phyloP scores from a whole-genome alignment of 2,113 vertebrate species.

The Lophotis ruficrista region DNA sequence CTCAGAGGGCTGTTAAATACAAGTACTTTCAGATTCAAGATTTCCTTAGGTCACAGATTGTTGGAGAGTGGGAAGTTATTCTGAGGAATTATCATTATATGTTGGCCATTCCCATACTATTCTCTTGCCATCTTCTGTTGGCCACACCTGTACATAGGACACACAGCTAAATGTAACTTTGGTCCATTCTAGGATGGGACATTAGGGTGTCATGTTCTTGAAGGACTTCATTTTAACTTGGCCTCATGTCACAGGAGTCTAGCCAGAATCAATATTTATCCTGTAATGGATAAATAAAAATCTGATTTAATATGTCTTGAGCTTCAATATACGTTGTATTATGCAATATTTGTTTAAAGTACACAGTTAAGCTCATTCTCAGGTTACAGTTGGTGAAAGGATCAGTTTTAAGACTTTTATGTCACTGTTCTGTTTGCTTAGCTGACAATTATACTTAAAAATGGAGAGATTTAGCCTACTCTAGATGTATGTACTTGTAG shows the following conservation, averaged over 20 bases:
- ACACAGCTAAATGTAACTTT: not conserved
- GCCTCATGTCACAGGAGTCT: not conserved
- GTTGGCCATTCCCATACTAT: not conserved
- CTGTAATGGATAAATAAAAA: slow-evolving; percentile 11
- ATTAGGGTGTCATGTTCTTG: not conserved
- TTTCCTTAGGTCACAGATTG: not conserved
- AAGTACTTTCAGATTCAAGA: not conserved
- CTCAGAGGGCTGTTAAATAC: not conserved
- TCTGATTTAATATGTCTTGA: not conserved
- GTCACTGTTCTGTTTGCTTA: slow-evolving; percentile 36
- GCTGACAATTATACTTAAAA: slow-evolving; percentile 4
- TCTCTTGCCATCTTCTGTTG: not conserved
- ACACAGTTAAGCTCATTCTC: not conserved
- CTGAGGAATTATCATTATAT: not conserved
- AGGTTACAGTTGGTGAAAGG: not conserved
- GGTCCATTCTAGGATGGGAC: not conserved
- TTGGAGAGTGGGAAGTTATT: not conserved
- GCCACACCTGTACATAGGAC: not conserved
- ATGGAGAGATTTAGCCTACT: not conserved
- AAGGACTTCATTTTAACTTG: not conserved
- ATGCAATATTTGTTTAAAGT: slow-evolving; percentile 8
- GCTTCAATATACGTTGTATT: not conserved
- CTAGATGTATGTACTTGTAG: not conserved
- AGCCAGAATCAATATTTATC: slow-evolving; percentile 22
- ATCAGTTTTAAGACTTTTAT: slow-evolving; percentile 4